A percentile compares a stretch with the other conserved stretches of the same genome.
Conservation (phyloP, 2,888 invertebrate genomes). For the Nebria salina region DNA sequence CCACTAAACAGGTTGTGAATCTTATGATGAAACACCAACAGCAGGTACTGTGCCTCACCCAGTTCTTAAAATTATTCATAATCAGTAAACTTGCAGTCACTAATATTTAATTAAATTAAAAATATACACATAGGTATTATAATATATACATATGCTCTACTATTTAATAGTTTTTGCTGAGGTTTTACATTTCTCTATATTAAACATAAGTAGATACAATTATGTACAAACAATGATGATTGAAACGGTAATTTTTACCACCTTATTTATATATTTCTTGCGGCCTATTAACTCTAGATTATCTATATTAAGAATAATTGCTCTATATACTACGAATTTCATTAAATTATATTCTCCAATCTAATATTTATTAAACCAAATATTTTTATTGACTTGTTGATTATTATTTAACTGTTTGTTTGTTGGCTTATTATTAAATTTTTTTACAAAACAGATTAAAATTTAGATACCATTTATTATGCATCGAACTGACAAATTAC, state of each 20-base stretch:
- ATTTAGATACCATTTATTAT: no score
- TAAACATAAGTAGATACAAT: slow-evolving; percentile 20
- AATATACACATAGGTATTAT: neutral
- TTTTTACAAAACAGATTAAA: no score
- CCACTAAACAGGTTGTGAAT: slow-evolving; percentile 27
- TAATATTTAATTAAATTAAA: no score
- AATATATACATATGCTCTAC: neutral
- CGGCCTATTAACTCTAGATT: neutral
- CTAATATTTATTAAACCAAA: no score
- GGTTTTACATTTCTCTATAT: neutral
- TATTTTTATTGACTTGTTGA: no score
- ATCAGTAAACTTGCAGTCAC: neutral
- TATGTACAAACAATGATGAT: neutral
- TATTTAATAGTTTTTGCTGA: neutral
- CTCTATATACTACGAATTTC: neutral
- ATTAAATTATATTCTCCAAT: no score
- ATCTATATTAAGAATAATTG: neutral
- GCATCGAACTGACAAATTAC: no score
- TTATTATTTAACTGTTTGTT: no score
- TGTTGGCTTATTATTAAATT: no score
- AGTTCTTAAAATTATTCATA: slow-evolving; percentile 22
- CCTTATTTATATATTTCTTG: neutral
- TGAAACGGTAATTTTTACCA: neutral
- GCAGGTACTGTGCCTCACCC: slow-evolving; percentile 47
- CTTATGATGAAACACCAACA: slow-evolving; percentile 32